These are phyloP conservation scores for Gymnoscopelus microlampas DNA, from an alignment of 2,797 vertebrate species.

Conservation along the genomic window DNA sequence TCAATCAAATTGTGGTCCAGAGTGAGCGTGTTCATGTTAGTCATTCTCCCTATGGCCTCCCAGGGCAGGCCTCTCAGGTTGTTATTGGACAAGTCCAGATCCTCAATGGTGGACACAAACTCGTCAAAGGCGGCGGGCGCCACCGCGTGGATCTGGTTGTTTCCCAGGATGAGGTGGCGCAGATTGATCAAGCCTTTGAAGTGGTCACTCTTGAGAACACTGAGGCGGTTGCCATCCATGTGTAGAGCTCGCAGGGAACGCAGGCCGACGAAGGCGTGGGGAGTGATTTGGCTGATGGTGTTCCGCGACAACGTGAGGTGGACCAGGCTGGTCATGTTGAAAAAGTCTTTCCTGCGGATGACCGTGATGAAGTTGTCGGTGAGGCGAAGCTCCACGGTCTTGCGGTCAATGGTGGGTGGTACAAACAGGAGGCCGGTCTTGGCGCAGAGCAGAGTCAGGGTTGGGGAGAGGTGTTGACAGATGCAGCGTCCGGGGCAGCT, in stretches of 20 bases:
- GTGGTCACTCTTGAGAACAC: conserved; percentile 85
- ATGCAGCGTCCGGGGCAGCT: conserved; percentile 94
- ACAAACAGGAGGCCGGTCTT: conserved; percentile 95
- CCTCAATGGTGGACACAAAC: conserved; percentile 92
- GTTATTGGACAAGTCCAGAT: conserved; percentile 95
- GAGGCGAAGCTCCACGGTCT: conserved; percentile 92
- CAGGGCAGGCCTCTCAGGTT: conserved; percentile 91
- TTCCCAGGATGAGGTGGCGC: conserved; percentile 93
- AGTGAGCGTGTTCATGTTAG: conserved; percentile 91
- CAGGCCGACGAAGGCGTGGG: conserved; percentile 89
- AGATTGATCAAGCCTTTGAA: conserved; percentile 90
- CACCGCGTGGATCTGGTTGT: conserved; percentile 93
- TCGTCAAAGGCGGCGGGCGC: conserved; percentile 87
- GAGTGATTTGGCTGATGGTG: conserved; percentile 92
- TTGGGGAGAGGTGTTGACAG: conserved; percentile 94
- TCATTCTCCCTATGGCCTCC: conserved; percentile 94
- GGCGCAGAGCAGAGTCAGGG: conserved; percentile 92
- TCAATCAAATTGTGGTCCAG: conserved; percentile 96
- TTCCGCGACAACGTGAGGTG: conserved; percentile 95
- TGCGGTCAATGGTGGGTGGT: conserved; percentile 91
- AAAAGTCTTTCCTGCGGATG: conserved; percentile 90
- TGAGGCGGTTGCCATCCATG: conserved; percentile 94
- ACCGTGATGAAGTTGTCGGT: conserved; percentile 97
- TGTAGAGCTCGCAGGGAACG: conserved; percentile 90
- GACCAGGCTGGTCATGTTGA: conserved; percentile 96